These are phyloP conservation scores for Lysandra coridon DNA, from an alignment of 2,888 invertebrate genomes.

Conservation along the genomic window DNA sequence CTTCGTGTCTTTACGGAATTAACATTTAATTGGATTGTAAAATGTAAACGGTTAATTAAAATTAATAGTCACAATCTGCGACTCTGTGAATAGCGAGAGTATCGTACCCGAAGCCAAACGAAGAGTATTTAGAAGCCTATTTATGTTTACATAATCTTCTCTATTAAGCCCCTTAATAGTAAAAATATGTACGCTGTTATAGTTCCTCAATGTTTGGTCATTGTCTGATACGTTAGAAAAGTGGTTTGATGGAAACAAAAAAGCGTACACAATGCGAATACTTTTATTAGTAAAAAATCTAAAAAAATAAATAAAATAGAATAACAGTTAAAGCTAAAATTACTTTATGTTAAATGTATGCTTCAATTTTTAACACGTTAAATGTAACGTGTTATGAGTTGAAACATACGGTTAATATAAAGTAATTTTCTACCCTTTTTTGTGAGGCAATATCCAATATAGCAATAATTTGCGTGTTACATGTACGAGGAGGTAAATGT, in stretches of 20 bases:
- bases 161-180: no score
- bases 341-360: not conserved
- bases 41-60: not conserved
- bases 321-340: not conserved
- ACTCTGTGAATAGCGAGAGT: not conserved
- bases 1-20: slow-evolving; percentile 12
- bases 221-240: no score
- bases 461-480: slow-evolving; percentile 11
- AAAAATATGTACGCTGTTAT: no score
- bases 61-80: not conserved
- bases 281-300: no score
- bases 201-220: no score
- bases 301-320: no score
- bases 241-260: no score
- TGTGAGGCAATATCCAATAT: not conserved
- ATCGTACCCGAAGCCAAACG: no score
- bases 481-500: slow-evolving; percentile 22
- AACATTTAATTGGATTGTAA: not conserved
- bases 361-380: not conserved
- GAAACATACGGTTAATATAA: not conserved
- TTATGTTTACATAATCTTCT: no score
- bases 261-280: no score
- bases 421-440: not conserved
- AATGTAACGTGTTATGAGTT: not conserved
- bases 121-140: no score